These are phyloP conservation scores for Pelobates fuscus DNA, from an alignment of 2,113 vertebrate species.

Conservation along the genomic window DNA sequence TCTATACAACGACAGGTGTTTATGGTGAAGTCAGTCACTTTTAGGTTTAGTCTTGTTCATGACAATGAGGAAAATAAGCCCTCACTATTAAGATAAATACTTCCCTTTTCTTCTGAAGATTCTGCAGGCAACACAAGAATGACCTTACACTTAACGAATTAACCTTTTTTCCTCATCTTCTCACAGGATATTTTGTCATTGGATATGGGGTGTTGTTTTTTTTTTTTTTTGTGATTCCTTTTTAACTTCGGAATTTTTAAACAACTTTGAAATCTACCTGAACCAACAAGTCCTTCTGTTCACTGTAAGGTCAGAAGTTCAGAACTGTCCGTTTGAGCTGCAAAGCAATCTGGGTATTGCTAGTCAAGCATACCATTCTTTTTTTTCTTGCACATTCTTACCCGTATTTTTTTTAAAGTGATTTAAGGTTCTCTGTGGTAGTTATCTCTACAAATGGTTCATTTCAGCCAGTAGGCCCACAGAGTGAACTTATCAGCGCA, in stretches of 20 bases:
- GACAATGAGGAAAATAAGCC: slow-evolving; percentile 14
- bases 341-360: slow-evolving; percentile 22
- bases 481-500: no score
- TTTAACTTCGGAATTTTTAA: slow-evolving; percentile 11
- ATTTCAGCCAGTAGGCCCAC: not conserved
- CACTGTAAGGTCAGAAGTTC: slow-evolving; percentile 20
- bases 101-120: slow-evolving; percentile 11
- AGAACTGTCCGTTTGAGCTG: slow-evolving; percentile 11
- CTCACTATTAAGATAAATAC: slow-evolving; percentile 19
- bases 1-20: not conserved
- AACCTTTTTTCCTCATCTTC: not conserved
- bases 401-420: slow-evolving; percentile 15
- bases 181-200: slow-evolving; percentile 8
- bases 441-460: not conserved
- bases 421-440: not conserved
- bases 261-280: slow-evolving; percentile 12
- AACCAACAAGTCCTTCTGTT: slow-evolving; percentile 15
- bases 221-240: not conserved
- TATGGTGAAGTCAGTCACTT: slow-evolving; percentile 11
- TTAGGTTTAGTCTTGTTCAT: not conserved
- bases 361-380: slow-evolving; percentile 18
- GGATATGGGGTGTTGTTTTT: not conserved
- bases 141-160: not conserved
- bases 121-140: slow-evolving; percentile 15
- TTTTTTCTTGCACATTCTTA: slow-evolving; percentile 14